Conservation (phyloP, 2,888 invertebrate species). For the Drosophila suboccidentalis region DNA sequence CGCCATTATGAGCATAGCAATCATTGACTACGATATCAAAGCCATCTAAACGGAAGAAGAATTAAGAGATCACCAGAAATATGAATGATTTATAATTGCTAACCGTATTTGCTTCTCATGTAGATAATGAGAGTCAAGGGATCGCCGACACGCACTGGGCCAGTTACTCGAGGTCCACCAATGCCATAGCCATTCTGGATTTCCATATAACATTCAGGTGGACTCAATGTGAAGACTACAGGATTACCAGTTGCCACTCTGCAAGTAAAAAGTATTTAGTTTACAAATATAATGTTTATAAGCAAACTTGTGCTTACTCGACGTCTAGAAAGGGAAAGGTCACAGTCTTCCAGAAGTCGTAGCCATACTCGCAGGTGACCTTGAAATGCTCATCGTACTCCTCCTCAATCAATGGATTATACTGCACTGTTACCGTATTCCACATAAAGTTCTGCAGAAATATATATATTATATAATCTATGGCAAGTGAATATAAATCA, state of each 20-base stretch:
- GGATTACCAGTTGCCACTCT: slow-evolving; percentile 98
- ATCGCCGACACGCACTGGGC: slow-evolving; percentile 96
- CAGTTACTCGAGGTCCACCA: slow-evolving; percentile 93
- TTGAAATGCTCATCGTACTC: slow-evolving; percentile 98
- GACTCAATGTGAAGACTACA: slow-evolving; percentile 95
- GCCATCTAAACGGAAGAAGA: slow-evolving; percentile 88
- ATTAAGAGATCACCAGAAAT: neutral
- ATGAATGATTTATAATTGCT: slow-evolving; percentile 62
- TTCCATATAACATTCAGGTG: slow-evolving; percentile 98
- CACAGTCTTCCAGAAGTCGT: slow-evolving; percentile 98
- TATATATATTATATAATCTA: rapidly evolving
- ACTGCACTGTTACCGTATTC: slow-evolving; percentile 98
- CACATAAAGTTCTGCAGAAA: slow-evolving; percentile 94
- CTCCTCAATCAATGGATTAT: slow-evolving; percentile 96
- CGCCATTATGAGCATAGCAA: slow-evolving; percentile 97
- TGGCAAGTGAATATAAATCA: neutral
- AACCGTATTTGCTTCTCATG: slow-evolving; percentile 97
- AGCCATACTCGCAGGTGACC: slow-evolving; percentile 98
- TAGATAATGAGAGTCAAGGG: slow-evolving; percentile 96
- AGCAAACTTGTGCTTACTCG: slow-evolving; percentile 89
- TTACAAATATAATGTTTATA: too few species aligned
- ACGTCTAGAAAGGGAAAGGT: slow-evolving; percentile 97
- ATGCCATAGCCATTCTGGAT: slow-evolving; percentile 96
- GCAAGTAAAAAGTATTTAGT: neutral
- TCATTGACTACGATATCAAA: slow-evolving; percentile 98